Evolutionary conservation across 1,140 invertebrate species (phyloP), one percentile per base, ranked within the genome.

Genomic region (Microplitis mediator): DNA sequence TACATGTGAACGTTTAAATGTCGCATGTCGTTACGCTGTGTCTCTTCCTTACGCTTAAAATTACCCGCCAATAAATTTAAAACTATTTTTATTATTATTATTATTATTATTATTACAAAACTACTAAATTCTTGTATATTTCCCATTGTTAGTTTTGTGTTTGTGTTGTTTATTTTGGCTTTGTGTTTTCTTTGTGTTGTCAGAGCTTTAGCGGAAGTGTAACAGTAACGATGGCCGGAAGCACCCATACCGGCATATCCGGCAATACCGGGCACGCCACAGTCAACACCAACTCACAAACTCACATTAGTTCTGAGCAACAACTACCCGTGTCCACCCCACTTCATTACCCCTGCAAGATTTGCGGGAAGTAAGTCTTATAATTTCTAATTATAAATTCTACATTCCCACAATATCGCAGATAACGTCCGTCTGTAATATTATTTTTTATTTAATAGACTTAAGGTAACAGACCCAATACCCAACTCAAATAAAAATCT

Each of bases 301-400:
- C 83, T 87, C 85, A 87, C 86, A 87, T 85, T 86, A 87, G 86
- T 86, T 85, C 83, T 85, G 85, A 87, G 85, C 85, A 86, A 86
- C 84, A 84, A 84, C 83, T 85, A 87, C 84, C 85, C 85, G 84
- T 84, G 85, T 84, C 86, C 81, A 87, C 85, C 86, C 85, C 79
- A 85, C 86, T 87, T 84, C 85, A 91, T 80, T 93, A 94, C 88
- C 96, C 96, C 80, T 98, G 97, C 92, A 97, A 96, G 91, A 93
- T 98, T 85, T 98, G 97, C 93, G 95, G 95, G 91, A 97, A 97
- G 96, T 97, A 95, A 95, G 95, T 95, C 60, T 61, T 90, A 87
- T 88, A 84, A 84, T 81, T 80, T 84, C 82, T 84, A 63, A 74
- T 56, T 69, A 61, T 69, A 74, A 73, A 32, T 62, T 62, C 23